Conservation (phyloP, 2,113 vertebrate species). For the Passer montanus region DNA sequence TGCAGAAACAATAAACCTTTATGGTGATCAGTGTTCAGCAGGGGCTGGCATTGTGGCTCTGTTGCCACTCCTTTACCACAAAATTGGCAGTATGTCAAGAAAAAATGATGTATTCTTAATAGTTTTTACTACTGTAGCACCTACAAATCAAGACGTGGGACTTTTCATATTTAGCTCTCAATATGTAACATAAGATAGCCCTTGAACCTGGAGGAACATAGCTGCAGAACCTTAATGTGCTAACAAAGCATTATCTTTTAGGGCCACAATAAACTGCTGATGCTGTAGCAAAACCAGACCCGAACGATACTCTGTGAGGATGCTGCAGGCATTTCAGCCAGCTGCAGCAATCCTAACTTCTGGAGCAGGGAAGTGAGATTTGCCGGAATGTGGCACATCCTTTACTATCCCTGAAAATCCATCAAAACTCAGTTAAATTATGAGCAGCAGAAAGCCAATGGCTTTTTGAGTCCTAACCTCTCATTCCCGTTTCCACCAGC, state of each 20-base stretch:
- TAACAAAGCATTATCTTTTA: background rate
- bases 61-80: background rate
- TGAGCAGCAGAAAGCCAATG: background rate
- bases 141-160: background rate
- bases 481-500: rapidly evolving
- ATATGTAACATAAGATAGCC: background rate
- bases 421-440: background rate
- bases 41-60: background rate
- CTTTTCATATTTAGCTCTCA: background rate
- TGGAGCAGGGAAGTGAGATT: background rate
- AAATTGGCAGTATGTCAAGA: background rate
- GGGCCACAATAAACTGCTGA: background rate
- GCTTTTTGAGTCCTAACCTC: background rate
- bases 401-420: background rate
- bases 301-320: background rate
- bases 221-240: background rate
- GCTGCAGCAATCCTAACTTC: background rate
- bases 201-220: background rate
- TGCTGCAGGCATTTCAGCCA: background rate
- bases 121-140: background rate
- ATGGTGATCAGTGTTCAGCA: background rate
- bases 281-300: background rate
- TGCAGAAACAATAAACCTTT: background rate
- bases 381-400: background rate
- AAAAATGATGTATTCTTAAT: background rate